Percentiles rank a stretch among this genome's conserved stretches.
These are phyloP conservation scores for Pyrrhosoma nymphula DNA, from an alignment of 2,888 invertebrate genomes.

Conservation along the genomic window DNA sequence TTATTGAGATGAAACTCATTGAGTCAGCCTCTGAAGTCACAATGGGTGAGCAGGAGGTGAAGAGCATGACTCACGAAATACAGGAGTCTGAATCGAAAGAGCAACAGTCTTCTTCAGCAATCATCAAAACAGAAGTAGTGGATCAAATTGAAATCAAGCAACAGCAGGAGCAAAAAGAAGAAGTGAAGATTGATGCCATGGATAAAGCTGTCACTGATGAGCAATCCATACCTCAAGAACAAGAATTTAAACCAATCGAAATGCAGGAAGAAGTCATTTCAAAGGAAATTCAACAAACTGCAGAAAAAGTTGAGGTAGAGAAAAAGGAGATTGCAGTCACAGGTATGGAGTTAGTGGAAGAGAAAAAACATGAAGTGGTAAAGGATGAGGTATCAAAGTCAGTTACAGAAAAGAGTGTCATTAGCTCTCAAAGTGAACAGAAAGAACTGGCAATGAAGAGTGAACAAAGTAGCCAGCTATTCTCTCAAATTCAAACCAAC, in stretches of 20 bases:
- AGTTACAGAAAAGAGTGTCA: background rate
- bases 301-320: background rate
- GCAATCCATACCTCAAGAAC: background rate
- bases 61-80: background rate
- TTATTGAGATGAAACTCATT: background rate
- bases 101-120: background rate
- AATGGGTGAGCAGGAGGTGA: background rate
- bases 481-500: background rate
- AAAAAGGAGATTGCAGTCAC: background rate
- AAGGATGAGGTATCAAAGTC: background rate
- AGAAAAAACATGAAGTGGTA: background rate
- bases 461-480: slow-evolving; percentile 11
- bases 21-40: background rate
- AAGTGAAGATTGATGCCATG: background rate
- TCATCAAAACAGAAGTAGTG: background rate
- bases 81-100: background rate
- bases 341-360: background rate
- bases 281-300: background rate
- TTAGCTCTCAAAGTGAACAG: slow-evolving; percentile 17
- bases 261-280: background rate
- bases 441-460: slow-evolving; percentile 26
- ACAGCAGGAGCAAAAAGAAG: background rate
- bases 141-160: background rate
- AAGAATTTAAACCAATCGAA: background rate
- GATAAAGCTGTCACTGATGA: background rate